Percentiles rank a stretch among this genome's conserved stretches.
phyloP scores from a whole-genome alignment of 2,113 vertebrate species.

The Planiliza haematocheilus region DNA sequence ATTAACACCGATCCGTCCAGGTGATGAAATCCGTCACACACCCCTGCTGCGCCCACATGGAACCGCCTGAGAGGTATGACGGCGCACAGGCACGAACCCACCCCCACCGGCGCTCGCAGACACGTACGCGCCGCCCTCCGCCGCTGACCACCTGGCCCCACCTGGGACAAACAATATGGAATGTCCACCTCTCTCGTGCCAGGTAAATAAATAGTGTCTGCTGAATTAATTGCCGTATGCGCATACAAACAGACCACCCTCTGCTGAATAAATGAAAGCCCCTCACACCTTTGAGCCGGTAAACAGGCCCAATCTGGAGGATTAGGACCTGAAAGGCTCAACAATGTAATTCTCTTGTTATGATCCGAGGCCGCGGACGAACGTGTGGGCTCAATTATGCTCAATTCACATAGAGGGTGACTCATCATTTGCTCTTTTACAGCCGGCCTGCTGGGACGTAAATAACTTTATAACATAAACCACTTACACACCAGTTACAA shows the following conservation, averaged over 20 bases:
- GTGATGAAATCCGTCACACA: conserved; percentile 70
- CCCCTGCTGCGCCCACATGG: conserved; percentile 60
- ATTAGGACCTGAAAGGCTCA: conserved; percentile 51
- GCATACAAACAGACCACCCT: conserved; percentile 44
- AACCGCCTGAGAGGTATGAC: conserved; percentile 26
- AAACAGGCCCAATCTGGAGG: conserved; percentile 70
- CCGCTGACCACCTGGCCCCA: conserved; percentile 64
- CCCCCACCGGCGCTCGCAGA: background rate
- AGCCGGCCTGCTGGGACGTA: conserved; percentile 59
- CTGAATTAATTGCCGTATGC: conserved; percentile 36
- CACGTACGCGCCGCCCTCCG: too few relatives aligned
- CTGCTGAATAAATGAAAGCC: conserved; percentile 63
- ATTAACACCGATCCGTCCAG: conserved; percentile 71
- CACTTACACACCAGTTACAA: conserved; percentile 62
- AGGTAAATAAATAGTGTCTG: conserved; percentile 64
- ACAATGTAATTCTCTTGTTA: conserved; percentile 35
- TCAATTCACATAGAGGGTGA: conserved; percentile 65
- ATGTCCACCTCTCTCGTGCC: conserved; percentile 61
- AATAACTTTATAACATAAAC: conserved; percentile 72
- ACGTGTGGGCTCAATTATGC: conserved; percentile 68
- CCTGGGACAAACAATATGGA: conserved; percentile 43
- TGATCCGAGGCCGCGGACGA: conserved; percentile 24
- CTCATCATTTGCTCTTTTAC: conserved; percentile 75
- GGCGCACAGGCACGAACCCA: conserved; percentile 4
- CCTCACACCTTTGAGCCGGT: conserved; percentile 64